Evolutionary conservation across 2,113 vertebrate species (phyloP).

Genomic region (Hydrolagus affinis): DNA sequence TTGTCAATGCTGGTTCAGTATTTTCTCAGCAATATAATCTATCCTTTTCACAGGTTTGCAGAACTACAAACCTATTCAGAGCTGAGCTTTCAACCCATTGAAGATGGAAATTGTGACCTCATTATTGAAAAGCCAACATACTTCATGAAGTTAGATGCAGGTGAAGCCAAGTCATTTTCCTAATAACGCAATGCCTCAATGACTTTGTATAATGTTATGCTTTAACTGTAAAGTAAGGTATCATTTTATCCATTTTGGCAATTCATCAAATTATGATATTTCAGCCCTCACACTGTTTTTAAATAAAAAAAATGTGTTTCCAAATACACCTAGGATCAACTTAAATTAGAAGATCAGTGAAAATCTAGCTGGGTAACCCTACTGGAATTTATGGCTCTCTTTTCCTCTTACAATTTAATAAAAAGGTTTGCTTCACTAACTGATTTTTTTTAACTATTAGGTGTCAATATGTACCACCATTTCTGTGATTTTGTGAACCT

Average conservation of each 20-base stretch:
- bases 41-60: constrained; percentile 71
- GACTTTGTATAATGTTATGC: constrained; percentile 4
- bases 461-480: constrained; percentile 98
- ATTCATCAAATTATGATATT: not conserved
- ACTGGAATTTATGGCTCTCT: not conserved
- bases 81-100: constrained; percentile 65
- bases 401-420: not conserved
- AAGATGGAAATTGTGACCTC: constrained; percentile 73
- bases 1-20: constrained; percentile 36
- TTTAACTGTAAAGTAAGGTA: not conserved
- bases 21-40: constrained; percentile 12
- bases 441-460: constrained; percentile 50
- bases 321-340: not conserved
- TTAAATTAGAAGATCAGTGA: not conserved
- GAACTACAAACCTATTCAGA: constrained; percentile 78
- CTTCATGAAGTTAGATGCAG: constrained; percentile 97
- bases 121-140: constrained; percentile 79
- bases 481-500: constrained; percentile 97
- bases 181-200: not conserved
- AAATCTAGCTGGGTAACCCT: not conserved
- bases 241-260: not conserved
- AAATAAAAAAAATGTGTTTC: not conserved
- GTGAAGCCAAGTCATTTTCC: constrained; percentile 47
- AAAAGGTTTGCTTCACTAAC: not conserved
- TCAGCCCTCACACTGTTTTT: not conserved